These are phyloP conservation scores for Phrynocephalus forsythii DNA, from an alignment of 2,797 vertebrate genomes.

Conservation along the genomic window DNA sequence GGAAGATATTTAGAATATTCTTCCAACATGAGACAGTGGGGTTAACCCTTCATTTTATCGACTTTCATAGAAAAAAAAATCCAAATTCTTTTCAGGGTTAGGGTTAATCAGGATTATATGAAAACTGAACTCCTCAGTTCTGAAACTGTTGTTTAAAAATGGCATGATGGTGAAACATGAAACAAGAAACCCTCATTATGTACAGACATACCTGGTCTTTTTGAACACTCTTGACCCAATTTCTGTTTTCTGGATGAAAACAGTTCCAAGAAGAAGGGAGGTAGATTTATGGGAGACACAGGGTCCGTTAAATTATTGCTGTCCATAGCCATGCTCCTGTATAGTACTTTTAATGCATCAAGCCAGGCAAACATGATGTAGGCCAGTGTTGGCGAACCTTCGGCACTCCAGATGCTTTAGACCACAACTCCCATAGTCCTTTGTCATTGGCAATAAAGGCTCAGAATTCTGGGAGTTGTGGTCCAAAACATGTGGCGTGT, in stretches of 20 bases:
- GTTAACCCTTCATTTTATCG: not conserved
- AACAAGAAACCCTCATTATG: too few relatives aligned
- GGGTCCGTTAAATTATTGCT: not conserved
- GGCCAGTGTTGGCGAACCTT: too few relatives aligned
- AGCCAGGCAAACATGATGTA: too few relatives aligned
- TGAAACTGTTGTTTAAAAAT: conserved; percentile 1
- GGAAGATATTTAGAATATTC: not conserved
- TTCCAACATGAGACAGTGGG: not conserved
- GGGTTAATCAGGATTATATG: not conserved
- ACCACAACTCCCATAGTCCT: too few relatives aligned
- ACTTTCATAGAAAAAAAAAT: not conserved
- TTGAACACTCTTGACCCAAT: too few relatives aligned
- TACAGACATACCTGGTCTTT: too few relatives aligned
- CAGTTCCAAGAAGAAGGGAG: not conserved
- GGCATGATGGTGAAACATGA: too few relatives aligned
- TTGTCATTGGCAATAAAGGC: too few relatives aligned
- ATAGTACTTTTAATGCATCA: not conserved
- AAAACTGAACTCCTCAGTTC: not conserved
- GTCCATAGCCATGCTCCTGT: not conserved
- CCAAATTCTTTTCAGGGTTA: not conserved
- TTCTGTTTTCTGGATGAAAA: not conserved
- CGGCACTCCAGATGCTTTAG: too few relatives aligned
- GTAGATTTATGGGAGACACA: not conserved
- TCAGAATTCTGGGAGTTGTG: too few relatives aligned
- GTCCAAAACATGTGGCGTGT: too few relatives aligned